Percentiles rank a stretch among this genome's conserved stretches.
phyloP scores from a whole-genome alignment of 2,888 invertebrate species.

The Dasysyrphus tricinctus region DNA sequence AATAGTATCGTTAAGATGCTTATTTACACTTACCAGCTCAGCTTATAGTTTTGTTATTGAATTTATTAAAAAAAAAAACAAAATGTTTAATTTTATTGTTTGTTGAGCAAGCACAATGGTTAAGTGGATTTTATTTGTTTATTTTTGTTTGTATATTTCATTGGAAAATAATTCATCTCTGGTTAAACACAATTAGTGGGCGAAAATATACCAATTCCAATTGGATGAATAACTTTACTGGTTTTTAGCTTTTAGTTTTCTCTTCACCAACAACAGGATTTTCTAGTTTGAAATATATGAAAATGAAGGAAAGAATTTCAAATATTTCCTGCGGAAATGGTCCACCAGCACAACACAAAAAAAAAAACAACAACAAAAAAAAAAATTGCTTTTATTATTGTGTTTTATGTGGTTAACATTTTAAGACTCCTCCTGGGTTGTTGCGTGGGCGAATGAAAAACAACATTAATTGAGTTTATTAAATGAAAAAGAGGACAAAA shows the following conservation, averaged over 20 bases:
- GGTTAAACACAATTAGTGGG: not conserved
- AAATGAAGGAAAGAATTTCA: constrained; percentile 9
- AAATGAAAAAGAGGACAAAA: not conserved
- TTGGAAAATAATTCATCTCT: not conserved
- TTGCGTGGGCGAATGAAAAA: not conserved
- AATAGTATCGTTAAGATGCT: not conserved
- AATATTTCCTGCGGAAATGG: constrained; percentile 47
- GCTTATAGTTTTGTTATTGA: constrained; percentile 12
- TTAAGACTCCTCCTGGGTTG: constrained; percentile 14
- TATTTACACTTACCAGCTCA: constrained; percentile 22
- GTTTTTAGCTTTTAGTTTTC: not conserved
- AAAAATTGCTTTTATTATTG: constrained; percentile 11
- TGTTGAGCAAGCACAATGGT: constrained; percentile 24
- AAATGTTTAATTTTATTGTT: constrained; percentile 33
- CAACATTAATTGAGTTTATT: constrained; percentile 48
- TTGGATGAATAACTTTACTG: not conserved
- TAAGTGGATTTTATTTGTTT: constrained; percentile 17
- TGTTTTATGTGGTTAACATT: constrained; percentile 35
- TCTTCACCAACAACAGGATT: not conserved
- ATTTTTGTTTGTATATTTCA: constrained; percentile 23
- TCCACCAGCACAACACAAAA: not conserved
- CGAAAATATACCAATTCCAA: constrained; percentile 12
- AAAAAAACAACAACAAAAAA: not conserved
- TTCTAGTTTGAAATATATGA: not conserved
- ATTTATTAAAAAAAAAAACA: constrained; percentile 22